Percentiles rank a stretch among this genome's conserved stretches.
These are phyloP conservation scores for Pteronura brasiliensis DNA, from an alignment of 2,113 vertebrate species.

Conservation along the genomic window DNA sequence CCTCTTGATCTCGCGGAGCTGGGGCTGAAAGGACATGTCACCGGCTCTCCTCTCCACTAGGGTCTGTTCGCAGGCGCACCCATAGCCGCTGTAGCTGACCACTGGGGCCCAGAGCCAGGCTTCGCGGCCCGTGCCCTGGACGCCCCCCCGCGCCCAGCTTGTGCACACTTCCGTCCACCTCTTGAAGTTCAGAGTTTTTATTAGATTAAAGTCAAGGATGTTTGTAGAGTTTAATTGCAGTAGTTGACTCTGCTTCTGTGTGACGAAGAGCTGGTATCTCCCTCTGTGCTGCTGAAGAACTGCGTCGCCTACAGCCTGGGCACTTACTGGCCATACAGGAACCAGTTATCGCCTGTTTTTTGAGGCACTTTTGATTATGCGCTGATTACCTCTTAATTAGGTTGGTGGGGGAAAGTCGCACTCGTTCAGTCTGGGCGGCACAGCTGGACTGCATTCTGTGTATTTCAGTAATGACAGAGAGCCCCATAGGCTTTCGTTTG, in stretches of 20 bases:
- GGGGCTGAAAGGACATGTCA: accelerated
- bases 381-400: constrained; percentile 79
- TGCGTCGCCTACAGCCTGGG: background rate
- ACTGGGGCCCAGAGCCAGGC: background rate
- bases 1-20: too few relatives aligned
- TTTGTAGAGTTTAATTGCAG: constrained; percentile 31
- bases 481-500: background rate
- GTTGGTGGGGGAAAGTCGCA: constrained; percentile 55
- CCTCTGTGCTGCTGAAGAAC: constrained; percentile 21
- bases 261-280: constrained; percentile 17
- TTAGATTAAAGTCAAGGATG: constrained; percentile 21
- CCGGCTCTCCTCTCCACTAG: too few relatives aligned
- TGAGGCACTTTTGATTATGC: constrained; percentile 68
- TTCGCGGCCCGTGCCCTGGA: accelerated
- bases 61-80: accelerated
- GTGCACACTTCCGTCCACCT: background rate
- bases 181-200: background rate
- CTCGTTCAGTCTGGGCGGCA: background rate
- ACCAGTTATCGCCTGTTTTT: constrained; percentile 56
- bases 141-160: background rate
- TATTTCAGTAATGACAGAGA: background rate
- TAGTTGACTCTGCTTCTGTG: constrained; percentile 68
- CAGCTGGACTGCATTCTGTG: background rate
- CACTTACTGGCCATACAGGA: constrained; percentile 64
- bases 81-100: accelerated